Base-by-base conservation (phyloP, 2,888 invertebrate genomes). In the Holacanthella duospinosa region DNA sequence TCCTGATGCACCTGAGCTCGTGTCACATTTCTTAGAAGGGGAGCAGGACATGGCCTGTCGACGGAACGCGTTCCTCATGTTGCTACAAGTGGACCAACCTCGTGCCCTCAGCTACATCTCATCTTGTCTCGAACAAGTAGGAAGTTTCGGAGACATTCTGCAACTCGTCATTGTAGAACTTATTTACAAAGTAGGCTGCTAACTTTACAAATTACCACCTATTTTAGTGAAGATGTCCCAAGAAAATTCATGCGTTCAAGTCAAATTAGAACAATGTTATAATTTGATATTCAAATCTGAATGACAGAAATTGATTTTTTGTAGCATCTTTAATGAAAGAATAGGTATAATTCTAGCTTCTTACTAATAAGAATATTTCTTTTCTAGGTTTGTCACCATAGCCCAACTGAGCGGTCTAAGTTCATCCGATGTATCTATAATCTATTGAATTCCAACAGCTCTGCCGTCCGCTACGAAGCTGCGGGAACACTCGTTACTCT, bases 1-100 rank as follows among this genome's bases (percentile, higher is more conserved):
- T 74, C 97, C 99, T 0, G 99, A 99, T 78, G 99, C 96, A 0
- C 99, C 99, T 0, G 99, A 99, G 77, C 79, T 97, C 68, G 88
- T 99, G 63, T 93, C 92, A 2, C 89, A 85, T 71, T 95, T 95
- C 79, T 80, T 99, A 73, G 96, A 97, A 75, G 85, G 86, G 0
- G 99, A 99, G 75, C 95, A 97, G 77, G 99, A 99, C 76, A 96
- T 97, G 89, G 95, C 95, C 0, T 99, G 99, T 80, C 94, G 97
- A 78, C 82, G 99, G 65, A 99, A 99, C 78, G 99, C 99, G 0
- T 99, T 99, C 79, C 85, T 99, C 70, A 99, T 99, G 97, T 81
- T 99, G 53, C 82, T 99, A 26, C 97, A 99, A 76, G 96, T 95
- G 0, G 96, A 99, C 77, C 92, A 95, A 79, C 93, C 93, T 74